Percentiles rank a stretch among this genome's conserved stretches.
These are phyloP conservation scores for Bombus polaris DNA, from an alignment of 1,140 invertebrate genomes.

Conservation along the genomic window DNA sequence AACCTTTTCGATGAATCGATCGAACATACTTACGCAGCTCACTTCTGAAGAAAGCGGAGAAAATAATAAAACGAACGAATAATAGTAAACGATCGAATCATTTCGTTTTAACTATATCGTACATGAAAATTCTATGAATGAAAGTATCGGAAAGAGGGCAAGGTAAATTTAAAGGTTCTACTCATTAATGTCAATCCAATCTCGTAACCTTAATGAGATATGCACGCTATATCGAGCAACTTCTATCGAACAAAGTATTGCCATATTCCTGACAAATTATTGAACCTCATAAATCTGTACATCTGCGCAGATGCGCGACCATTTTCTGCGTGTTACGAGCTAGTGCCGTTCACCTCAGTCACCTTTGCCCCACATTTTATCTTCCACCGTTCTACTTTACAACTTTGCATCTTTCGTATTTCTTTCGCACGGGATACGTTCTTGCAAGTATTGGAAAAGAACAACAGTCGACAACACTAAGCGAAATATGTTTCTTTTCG, in stretches of 20 bases:
- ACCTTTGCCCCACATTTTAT: slow-evolving; percentile 64
- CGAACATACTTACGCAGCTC: background rate
- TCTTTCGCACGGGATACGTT: background rate
- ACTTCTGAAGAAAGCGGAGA: background rate
- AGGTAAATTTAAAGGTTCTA: background rate
- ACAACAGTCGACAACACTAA: background rate
- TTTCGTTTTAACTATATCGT: background rate
- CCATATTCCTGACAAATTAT: slow-evolving; percentile 59
- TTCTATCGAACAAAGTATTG: background rate
- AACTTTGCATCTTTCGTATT: background rate
- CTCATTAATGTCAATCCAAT: background rate
- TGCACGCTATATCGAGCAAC: background rate
- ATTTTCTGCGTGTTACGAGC: slow-evolving; percentile 34
- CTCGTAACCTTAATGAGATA: background rate
- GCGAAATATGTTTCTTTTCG: too few species aligned
- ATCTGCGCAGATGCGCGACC: slow-evolving; percentile 64
- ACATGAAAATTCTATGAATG: background rate
- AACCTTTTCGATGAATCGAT: background rate
- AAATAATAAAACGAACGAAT: background rate
- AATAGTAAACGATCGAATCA: background rate
- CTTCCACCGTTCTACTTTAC: slow-evolving; percentile 8
- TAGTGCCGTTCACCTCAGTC: slow-evolving; percentile 63
- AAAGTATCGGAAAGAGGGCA: background rate
- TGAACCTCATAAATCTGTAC: slow-evolving; percentile 54
- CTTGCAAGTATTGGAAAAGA: background rate